phyloP scores from a whole-genome alignment of 2,797 vertebrate species.

The Salmo trutta region DNA sequence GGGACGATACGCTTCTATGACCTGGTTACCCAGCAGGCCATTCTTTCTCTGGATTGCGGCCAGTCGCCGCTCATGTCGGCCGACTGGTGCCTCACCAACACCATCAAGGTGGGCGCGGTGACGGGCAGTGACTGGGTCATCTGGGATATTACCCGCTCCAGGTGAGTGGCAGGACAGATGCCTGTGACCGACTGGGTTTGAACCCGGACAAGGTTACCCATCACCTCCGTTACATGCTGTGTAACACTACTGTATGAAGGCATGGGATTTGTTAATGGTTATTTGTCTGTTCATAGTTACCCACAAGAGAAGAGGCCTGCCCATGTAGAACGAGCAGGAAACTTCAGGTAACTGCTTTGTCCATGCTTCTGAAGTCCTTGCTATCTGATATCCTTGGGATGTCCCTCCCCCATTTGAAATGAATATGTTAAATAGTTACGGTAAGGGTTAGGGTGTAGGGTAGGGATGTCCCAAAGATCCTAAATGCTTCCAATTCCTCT shows the following conservation, averaged over 20 bases:
- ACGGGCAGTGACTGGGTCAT: conserved; percentile 93
- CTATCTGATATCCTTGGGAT: background rate
- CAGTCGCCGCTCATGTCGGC: conserved; percentile 90
- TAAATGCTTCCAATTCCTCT: background rate
- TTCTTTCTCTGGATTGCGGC: conserved; percentile 91
- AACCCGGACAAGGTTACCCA: background rate
- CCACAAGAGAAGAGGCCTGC: conserved; percentile 92
- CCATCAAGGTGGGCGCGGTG: conserved; percentile 93
- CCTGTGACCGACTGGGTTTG: background rate
- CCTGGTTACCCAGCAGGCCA: conserved; percentile 89
- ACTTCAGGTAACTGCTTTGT: conserved; percentile 83
- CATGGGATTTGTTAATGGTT: background rate
- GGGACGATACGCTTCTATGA: conserved; percentile 95
- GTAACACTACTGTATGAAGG: conserved; percentile 7
- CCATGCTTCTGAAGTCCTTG: background rate
- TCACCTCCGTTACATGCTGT: background rate
- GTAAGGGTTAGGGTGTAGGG: too few relatives aligned
- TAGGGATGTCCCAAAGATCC: background rate
- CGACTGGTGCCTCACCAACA: conserved; percentile 95
- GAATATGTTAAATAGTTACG: background rate
- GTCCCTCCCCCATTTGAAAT: too few relatives aligned
- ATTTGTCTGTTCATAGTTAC: conserved; percentile 77
- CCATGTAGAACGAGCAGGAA: conserved; percentile 86
- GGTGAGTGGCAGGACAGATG: conserved; percentile 70
- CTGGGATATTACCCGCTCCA: conserved; percentile 95